These are phyloP conservation scores for Phengaris arion DNA, from an alignment of 2,888 invertebrate species.

Conservation along the genomic window DNA sequence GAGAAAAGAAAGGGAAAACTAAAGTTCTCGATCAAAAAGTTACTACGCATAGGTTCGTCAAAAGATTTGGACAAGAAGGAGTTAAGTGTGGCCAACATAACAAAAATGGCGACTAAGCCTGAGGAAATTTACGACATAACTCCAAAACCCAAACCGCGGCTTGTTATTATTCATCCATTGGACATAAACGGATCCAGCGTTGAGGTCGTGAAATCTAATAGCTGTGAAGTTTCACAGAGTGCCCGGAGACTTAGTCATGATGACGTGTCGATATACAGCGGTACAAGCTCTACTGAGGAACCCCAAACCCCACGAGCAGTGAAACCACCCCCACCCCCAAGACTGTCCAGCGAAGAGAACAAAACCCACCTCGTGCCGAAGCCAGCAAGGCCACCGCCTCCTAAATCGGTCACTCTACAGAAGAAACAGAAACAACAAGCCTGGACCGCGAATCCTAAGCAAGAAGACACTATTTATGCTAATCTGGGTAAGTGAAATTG, in stretches of 20 bases:
- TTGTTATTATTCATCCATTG: constrained; percentile 93
- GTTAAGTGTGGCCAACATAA: constrained; percentile 58
- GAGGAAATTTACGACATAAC: constrained; percentile 79
- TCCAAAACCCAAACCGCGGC: constrained; percentile 84
- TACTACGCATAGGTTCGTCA: constrained; percentile 87
- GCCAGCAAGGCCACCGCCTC: constrained; percentile 86
- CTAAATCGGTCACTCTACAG: constrained; percentile 82
- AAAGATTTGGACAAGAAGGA: constrained; percentile 84
- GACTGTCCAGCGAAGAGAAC: constrained; percentile 73
- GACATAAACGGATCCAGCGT: constrained; percentile 90
- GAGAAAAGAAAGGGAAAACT: constrained; percentile 84
- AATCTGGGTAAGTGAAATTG: constrained; percentile 83
- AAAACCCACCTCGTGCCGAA: constrained; percentile 78
- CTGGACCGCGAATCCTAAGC: constrained; percentile 62
- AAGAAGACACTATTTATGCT: constrained; percentile 85
- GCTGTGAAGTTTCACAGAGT: constrained; percentile 64
- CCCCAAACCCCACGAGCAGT: constrained; percentile 61
- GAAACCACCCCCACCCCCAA: constrained; percentile 89
- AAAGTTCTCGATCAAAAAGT: constrained; percentile 90
- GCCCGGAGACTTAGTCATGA: constrained; percentile 68
- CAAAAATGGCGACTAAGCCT: constrained; percentile 73
- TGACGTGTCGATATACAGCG: constrained; percentile 76
- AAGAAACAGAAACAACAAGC: constrained; percentile 80
- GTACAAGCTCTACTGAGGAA: constrained; percentile 60
- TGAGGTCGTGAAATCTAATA: constrained; percentile 84